Evolutionary conservation across 2,888 invertebrate species (phyloP).

Genomic region (Palloptera scutellata): DNA sequence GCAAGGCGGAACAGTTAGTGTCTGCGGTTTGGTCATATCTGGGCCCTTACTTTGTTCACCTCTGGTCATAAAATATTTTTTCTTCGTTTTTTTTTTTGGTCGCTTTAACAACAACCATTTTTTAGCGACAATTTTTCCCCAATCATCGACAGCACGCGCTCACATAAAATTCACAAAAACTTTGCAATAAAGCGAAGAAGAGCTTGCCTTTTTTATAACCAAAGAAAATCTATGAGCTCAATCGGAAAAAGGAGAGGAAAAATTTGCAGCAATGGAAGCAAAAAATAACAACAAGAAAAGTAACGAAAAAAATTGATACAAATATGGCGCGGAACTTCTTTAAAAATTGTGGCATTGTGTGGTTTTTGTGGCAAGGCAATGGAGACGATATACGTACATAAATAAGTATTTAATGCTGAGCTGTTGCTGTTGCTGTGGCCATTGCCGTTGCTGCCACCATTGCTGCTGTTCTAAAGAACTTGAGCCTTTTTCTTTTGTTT

Average conservation of each 20-base stretch:
- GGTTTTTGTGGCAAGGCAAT: constrained; percentile 14
- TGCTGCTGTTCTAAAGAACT: background rate
- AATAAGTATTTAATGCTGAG: constrained; percentile 28
- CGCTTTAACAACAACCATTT: too few species aligned
- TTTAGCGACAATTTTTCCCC: constrained; percentile 2
- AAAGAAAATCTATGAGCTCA: too few species aligned
- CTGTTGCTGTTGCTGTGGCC: background rate
- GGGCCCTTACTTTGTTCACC: background rate
- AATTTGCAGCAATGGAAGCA: too few species aligned
- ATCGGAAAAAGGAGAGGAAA: background rate
- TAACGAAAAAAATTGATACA: constrained; percentile 35
- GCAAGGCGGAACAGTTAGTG: too few species aligned
- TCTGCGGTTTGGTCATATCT: too few species aligned
- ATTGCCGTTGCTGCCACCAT: constrained; percentile 11
- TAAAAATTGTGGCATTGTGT: constrained; percentile 14
- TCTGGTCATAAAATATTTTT: background rate
- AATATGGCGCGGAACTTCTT: constrained; percentile 41
- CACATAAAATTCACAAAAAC: constrained; percentile 46
- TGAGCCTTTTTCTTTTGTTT: constrained; percentile 26
- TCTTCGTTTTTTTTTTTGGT: too few species aligned
- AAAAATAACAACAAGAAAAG: constrained; percentile 25
- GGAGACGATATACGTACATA: constrained; percentile 44
- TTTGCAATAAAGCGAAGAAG: constrained; percentile 40
- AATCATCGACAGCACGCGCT: constrained; percentile 48
- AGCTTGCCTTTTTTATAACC: too few species aligned